phyloP scores from a whole-genome alignment of 2,888 invertebrate species.

The Capitulum mitella region DNA sequence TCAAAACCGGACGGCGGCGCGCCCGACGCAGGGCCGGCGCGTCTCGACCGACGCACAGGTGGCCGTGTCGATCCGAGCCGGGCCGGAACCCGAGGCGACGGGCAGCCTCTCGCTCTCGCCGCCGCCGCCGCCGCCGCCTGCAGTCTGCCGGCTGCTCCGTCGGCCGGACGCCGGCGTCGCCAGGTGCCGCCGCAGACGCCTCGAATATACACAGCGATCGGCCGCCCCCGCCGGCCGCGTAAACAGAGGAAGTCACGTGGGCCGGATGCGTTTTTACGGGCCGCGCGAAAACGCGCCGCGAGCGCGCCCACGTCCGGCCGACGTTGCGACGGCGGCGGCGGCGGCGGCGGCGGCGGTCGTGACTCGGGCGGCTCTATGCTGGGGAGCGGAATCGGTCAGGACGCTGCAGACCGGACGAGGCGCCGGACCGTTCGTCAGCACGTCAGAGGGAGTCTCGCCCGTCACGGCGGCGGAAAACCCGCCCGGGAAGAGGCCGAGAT shows the following conservation, averaged over 20 bases:
- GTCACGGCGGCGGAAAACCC: no score
- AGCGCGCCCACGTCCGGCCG: no score
- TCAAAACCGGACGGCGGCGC: neutral
- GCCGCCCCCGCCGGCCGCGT: neutral
- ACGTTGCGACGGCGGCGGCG: neutral
- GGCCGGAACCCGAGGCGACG: no score
- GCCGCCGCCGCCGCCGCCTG: neutral
- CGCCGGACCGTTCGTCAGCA: no score
- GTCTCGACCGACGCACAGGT: no score
- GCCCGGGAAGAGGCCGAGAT: no score
- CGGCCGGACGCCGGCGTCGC: neutral
- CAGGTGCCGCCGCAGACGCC: neutral
- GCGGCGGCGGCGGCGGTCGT: neutral
- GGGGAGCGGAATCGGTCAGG: no score
- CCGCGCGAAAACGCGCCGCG: neutral
- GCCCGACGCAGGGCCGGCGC: no score
- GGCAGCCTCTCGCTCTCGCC: neutral
- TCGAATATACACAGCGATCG: neutral
- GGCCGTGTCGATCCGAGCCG: no score
- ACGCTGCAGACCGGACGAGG: no score
- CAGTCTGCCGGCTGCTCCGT: neutral
- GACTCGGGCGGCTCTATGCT: no score
- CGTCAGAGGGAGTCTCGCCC: no score
- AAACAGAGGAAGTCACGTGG: constrained; percentile 19
- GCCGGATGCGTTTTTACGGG: neutral